phyloP scores from a whole-genome alignment of 2,888 invertebrate genomes.

The Saturnia pavonia region DNA sequence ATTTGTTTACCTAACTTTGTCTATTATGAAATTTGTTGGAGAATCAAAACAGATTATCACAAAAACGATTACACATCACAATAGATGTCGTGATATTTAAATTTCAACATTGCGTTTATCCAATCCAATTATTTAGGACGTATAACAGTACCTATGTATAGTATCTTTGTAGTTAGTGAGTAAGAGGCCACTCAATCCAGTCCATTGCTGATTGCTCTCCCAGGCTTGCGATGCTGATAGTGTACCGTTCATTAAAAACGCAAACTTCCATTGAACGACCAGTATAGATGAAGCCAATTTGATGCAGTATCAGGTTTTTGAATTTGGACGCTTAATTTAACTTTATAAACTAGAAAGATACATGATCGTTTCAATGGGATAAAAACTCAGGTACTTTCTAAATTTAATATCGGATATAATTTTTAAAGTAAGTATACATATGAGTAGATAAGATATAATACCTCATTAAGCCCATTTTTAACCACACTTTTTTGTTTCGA shows the following conservation, averaged over 20 bases:
- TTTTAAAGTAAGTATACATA: no score
- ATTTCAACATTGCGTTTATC: neutral
- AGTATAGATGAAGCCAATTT: neutral
- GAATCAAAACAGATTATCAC: neutral
- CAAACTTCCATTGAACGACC: slow-evolving; percentile 12
- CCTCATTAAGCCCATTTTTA: no score
- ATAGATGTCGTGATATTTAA: neutral
- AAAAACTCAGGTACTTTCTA: neutral
- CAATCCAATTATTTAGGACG: neutral
- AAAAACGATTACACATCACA: neutral
- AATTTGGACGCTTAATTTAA: slow-evolving; percentile 8
- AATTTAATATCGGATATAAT: no score
- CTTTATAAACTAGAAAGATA: neutral
- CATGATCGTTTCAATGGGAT: neutral
- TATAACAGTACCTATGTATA: neutral
- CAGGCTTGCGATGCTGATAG: slow-evolving; percentile 36
- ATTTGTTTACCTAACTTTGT: no score
- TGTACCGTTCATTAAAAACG: slow-evolving; percentile 28
- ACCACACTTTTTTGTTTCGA: neutral
- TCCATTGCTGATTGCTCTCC: slow-evolving; percentile 40
- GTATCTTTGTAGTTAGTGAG: slow-evolving; percentile 19
- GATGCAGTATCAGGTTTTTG: neutral
- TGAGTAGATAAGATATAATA: no score
- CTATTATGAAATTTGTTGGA: neutral
- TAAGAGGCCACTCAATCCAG: slow-evolving; percentile 17